These are phyloP conservation scores for Aldabrachelys gigantea DNA, from an alignment of 2,113 vertebrate species.

Conservation along the genomic window DNA sequence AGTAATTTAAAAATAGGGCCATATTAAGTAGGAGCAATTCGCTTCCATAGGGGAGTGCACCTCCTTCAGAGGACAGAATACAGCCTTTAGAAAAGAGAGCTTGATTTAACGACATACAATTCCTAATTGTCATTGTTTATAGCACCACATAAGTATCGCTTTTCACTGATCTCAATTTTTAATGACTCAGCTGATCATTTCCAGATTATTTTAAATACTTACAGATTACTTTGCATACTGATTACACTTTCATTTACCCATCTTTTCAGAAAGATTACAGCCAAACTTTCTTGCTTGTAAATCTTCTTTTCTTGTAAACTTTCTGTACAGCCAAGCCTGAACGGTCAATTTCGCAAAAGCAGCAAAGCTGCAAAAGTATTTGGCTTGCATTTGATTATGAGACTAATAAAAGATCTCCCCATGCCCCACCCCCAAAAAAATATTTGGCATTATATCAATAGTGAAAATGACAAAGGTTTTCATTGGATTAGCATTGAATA, in stretches of 20 bases:
- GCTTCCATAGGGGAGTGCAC: conserved; percentile 12
- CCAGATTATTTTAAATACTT: conserved; percentile 38
- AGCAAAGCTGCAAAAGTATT: conserved; percentile 18
- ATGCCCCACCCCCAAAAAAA: neutral
- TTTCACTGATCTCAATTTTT: conserved; percentile 49
- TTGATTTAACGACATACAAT: neutral
- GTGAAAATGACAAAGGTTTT: conserved; percentile 38
- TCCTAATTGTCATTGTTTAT: conserved; percentile 53
- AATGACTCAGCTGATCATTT: conserved; percentile 59
- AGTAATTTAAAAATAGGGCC: conserved; percentile 18
- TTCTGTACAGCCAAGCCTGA: conserved; percentile 41
- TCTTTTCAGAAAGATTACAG: conserved; percentile 41
- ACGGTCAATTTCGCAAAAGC: neutral
- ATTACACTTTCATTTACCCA: conserved; percentile 47
- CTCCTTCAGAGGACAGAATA: conserved; percentile 32
- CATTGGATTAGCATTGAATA: conserved; percentile 43
- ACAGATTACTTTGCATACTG: neutral
- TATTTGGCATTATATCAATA: conserved; percentile 36
- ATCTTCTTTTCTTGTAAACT: neutral
- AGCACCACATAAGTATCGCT: neutral
- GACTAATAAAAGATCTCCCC: neutral
- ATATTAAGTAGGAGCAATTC: neutral
- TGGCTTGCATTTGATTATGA: neutral
- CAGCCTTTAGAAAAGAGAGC: neutral
- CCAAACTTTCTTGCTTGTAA: neutral